Conservation (phyloP, 2,888 invertebrate genomes). For the Clitarchus hookeri region DNA sequence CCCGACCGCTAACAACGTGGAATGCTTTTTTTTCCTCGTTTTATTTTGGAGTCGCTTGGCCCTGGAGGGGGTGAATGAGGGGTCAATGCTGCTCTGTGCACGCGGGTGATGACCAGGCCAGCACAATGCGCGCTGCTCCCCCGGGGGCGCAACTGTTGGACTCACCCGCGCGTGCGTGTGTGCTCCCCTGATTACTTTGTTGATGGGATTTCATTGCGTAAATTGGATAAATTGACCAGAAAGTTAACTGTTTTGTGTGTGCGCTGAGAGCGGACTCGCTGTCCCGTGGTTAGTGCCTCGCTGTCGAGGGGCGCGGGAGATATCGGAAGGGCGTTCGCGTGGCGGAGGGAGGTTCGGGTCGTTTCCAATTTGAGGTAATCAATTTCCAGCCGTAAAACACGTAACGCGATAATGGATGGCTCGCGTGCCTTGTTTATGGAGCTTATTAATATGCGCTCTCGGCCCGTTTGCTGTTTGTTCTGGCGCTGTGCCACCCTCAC, state of each 20-base stretch:
- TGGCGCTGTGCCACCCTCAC: no score
- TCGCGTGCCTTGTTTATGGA: not conserved
- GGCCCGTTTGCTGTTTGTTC: no score
- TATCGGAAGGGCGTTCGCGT: not conserved
- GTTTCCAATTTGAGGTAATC: not conserved
- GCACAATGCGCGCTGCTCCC: not conserved
- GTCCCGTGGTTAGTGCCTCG: not conserved
- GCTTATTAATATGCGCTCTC: not conserved
- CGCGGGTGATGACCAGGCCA: not conserved
- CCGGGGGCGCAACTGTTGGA: no score
- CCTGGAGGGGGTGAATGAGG: no score
- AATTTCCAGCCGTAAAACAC: not conserved
- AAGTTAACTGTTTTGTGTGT: not conserved
- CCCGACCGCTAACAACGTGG: no score
- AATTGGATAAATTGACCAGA: constrained; percentile 10
- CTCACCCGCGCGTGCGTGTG: not conserved
- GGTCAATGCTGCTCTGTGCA: no score
- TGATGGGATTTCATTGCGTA: not conserved
- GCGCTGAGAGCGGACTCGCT: not conserved
- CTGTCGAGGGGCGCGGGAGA: not conserved
- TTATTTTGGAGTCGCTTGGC: no score
- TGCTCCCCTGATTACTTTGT: not conserved
- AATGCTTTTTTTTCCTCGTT: no score
- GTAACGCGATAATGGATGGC: not conserved
- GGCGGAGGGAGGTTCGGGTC: not conserved